These are phyloP conservation scores for Sclerurus mexicanus DNA, from an alignment of 2,113 vertebrate genomes.

Conservation along the genomic window DNA sequence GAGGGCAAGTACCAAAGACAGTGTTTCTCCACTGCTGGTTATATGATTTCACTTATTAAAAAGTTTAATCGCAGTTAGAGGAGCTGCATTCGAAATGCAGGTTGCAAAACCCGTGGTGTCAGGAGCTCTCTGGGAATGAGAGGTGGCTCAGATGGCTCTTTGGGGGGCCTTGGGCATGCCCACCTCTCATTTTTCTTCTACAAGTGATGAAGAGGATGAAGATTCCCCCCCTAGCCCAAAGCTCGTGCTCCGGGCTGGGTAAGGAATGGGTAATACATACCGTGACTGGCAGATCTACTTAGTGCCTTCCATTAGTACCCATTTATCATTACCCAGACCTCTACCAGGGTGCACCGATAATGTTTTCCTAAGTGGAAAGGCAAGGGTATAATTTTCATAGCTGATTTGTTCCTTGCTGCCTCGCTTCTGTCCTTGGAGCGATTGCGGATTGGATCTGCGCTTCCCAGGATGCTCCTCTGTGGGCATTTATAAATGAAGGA, in stretches of 20 bases:
- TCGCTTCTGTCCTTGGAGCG: background rate
- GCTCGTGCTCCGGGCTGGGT: background rate
- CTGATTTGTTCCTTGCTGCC: background rate
- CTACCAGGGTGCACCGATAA: background rate
- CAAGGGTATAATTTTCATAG: slow-evolving; percentile 41
- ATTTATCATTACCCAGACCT: background rate
- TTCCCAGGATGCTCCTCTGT: background rate
- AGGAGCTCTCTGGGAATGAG: background rate
- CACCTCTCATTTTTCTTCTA: background rate
- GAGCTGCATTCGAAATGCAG: background rate
- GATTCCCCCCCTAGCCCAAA: background rate
- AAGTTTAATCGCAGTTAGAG: background rate
- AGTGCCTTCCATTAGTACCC: slow-evolving; percentile 9
- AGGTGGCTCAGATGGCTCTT: background rate
- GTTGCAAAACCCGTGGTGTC: fast-evolving
- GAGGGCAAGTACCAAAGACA: background rate
- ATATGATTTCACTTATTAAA: background rate
- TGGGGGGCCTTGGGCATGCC: background rate
- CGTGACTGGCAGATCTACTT: background rate
- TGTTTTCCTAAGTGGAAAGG: slow-evolving; percentile 13
- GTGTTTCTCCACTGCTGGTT: background rate
- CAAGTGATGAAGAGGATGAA: background rate
- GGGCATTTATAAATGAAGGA: background rate
- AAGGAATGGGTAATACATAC: background rate
- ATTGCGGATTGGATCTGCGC: fast-evolving